phyloP scores from a whole-genome alignment of 2,888 invertebrate species.

The Phrixothrix hirtus region DNA sequence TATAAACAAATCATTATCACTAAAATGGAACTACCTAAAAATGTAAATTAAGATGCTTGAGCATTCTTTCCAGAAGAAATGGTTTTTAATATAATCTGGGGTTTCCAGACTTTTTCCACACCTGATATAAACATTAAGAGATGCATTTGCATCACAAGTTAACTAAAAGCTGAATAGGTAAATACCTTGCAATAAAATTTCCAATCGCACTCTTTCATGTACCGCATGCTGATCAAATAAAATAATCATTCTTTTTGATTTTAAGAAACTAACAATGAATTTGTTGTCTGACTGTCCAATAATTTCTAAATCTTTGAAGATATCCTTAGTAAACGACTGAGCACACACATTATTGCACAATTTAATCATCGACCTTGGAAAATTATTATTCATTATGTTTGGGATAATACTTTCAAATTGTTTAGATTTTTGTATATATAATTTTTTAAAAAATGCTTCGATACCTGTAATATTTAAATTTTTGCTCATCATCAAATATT shows the following conservation, averaged over 20 bases:
- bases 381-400: conserved; percentile 22
- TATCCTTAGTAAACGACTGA: conserved; percentile 54
- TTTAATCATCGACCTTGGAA: conserved; percentile 13
- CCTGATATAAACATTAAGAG: too few species aligned
- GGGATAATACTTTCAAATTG: conserved; percentile 43
- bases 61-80: too few species aligned
- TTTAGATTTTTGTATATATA: conserved; percentile 47
- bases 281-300: conserved; percentile 77
- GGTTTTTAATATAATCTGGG: too few species aligned
- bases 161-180: too few species aligned
- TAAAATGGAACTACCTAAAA: too few species aligned
- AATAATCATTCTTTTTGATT: conserved; percentile 60
- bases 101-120: too few species aligned
- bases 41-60: too few species aligned
- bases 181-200: conserved; percentile 66
- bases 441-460: conserved; percentile 46
- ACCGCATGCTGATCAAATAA: conserved; percentile 88
- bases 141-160: too few species aligned
- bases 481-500: too few species aligned
- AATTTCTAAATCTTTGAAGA: conserved; percentile 58
- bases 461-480: conserved; percentile 51
- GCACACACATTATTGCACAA: conserved; percentile 7
- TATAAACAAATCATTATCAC: too few species aligned
- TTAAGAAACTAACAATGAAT: conserved; percentile 64
- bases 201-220: conserved; percentile 80